Percentiles rank a stretch among this genome's conserved stretches.
These are phyloP conservation scores for Lordiphosa stackelbergi DNA, from an alignment of 1,140 invertebrate genomes.

Conservation along the genomic window DNA sequence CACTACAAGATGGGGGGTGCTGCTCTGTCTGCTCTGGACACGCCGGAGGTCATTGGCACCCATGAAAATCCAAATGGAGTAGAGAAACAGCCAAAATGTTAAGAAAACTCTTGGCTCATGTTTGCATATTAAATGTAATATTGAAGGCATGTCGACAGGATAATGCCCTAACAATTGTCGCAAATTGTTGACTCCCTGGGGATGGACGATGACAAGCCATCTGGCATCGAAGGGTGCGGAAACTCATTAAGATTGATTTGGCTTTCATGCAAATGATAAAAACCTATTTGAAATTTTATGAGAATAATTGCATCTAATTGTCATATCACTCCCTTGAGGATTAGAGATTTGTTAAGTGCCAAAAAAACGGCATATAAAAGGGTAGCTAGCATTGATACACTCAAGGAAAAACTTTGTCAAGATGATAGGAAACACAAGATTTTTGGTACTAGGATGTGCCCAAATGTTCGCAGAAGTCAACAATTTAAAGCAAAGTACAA, in stretches of 20 bases:
- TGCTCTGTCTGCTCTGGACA: slow-evolving; percentile 25
- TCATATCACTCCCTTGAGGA: slow-evolving; percentile 8
- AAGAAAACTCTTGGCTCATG: slow-evolving; percentile 6
- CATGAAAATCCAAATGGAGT: slow-evolving; percentile 32
- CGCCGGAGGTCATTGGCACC: slow-evolving; percentile 35
- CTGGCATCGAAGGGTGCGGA: slow-evolving; percentile 24
- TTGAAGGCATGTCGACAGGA: slow-evolving; percentile 27
- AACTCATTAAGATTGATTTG: slow-evolving; percentile 31
- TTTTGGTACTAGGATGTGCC: too few relatives aligned
- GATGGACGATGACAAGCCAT: slow-evolving; percentile 10
- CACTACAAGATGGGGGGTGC: slow-evolving; percentile 26
- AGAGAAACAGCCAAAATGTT: slow-evolving; percentile 2
- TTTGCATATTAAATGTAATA: slow-evolving; percentile 42
- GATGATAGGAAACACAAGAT: too few relatives aligned
- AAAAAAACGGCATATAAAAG: too few relatives aligned
- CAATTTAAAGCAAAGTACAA: too few relatives aligned
- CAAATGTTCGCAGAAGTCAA: too few relatives aligned
- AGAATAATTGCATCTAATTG: slow-evolving; percentile 55
- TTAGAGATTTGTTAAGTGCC: too few relatives aligned
- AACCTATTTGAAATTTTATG: slow-evolving; percentile 40
- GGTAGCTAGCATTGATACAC: too few relatives aligned
- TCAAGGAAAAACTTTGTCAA: too few relatives aligned
- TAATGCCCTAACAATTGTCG: slow-evolving; percentile 48
- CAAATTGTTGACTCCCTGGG: slow-evolving; percentile 37
- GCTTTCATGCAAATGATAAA: slow-evolving; percentile 34